Base-by-base conservation (phyloP, 2,113 vertebrate genomes). In the Elephantulus edwardii region DNA sequence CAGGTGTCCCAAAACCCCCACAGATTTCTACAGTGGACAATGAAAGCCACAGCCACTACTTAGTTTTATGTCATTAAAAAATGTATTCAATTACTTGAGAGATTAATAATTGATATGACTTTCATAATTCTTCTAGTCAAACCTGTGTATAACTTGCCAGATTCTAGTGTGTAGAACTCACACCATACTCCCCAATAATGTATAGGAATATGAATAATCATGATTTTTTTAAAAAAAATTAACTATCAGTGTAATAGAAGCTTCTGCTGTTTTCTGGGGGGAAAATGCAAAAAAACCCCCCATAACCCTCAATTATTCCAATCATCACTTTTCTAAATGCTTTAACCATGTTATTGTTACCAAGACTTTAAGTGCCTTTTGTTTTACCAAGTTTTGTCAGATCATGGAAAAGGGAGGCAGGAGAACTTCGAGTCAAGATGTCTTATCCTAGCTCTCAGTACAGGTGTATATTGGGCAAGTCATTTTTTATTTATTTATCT, bases 111-210 rank as follows among this genome's bases (percentile, higher is more conserved):
- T 82, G 24, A 84, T 33, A 68, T 8, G 79, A 58, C 58, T 66
- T 68, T 30, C 22, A 66, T 42, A 26, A 42, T 86, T 83, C 79
- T 60, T 79, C 38, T 93, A 42, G 44, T 89, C 66, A 70, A 91
- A 46, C 2, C 75, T 42, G 35, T 83, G 8, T 5, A 42, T 48
- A 86, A 74, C 35, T 48, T 86, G 66, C 54, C 35, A 72, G 14
- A 48, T 46, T n/a, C 50, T 13, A 54, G n/a, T 68, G 48, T 58
- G 9, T 10, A n/a, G 56, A 35, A 5, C 14, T 54, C 52, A 20
- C 19, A 68, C 30, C 62, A 8, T 30, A 54, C n/a, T 88, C 33
- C 54, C 80, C 77, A 89, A 48, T 71, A 72, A 81, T 56, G 26
- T 33, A 44, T 66, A 72, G 64, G 44, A 77, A 35, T 82, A 72